Percentiles rank a stretch among this genome's conserved stretches.
These are phyloP conservation scores for Embidobia sp. DNA, from an alignment of 2,888 invertebrate genomes.

Conservation along the genomic window DNA sequence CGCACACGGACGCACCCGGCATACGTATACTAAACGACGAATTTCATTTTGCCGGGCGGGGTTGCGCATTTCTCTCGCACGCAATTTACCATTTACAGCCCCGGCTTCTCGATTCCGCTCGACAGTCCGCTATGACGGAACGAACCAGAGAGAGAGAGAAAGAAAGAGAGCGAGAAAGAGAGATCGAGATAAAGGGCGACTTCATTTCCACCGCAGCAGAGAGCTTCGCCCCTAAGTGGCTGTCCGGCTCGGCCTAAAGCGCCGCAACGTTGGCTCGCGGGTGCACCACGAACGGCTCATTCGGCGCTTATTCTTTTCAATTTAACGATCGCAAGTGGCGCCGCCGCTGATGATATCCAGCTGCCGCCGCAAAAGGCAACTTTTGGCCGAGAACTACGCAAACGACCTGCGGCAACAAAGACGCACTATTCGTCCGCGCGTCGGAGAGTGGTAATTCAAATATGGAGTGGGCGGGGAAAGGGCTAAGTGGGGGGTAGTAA, in stretches of 20 bases:
- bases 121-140: constrained; percentile 40
- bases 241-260: constrained; percentile 26
- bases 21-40: constrained; percentile 73
- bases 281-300: constrained; percentile 43
- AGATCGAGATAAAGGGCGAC: constrained; percentile 38
- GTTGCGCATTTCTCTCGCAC: constrained; percentile 45
- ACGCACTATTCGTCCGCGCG: constrained; percentile 9
- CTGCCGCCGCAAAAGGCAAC: constrained; percentile 30
- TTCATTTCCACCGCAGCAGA: constrained; percentile 53
- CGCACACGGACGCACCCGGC: constrained; percentile 28
- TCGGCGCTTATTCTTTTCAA: constrained; percentile 51
- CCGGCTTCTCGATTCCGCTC: constrained; percentile 62
- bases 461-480: constrained; percentile 13
- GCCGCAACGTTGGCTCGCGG: constrained; percentile 28
- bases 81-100: constrained; percentile 68
- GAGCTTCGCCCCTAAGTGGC: constrained; percentile 39
- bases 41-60: constrained; percentile 69
- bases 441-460: constrained; percentile 10
- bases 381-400: constrained; percentile 1
- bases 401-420: constrained; percentile 10
- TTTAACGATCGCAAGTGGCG: constrained; percentile 30
- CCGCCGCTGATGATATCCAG: constrained; percentile 39
- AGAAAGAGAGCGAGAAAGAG: constrained; percentile 37
- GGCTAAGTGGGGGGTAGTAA: constrained; percentile 18
- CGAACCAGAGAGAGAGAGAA: constrained; percentile 19